A percentile compares a stretch with the other conserved stretches of the same genome.
phyloP scores from a whole-genome alignment of 2,797 vertebrate genomes.

The Malacoraja senta region DNA sequence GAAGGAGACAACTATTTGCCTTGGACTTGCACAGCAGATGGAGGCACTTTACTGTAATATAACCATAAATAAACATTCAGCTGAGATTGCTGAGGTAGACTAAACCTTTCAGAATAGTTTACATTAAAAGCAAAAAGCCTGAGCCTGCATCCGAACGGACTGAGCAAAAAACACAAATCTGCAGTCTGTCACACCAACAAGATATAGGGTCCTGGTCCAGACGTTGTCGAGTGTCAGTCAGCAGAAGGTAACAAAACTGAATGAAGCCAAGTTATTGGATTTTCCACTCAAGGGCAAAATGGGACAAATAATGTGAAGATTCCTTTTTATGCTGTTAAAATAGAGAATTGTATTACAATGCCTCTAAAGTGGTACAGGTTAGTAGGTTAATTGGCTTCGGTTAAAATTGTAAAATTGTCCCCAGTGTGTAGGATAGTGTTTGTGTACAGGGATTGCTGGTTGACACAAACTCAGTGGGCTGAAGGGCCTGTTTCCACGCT shows the following conservation, averaged over 20 bases:
- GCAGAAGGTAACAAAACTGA: conserved; percentile 33
- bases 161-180: conserved; percentile 29
- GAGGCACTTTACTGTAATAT: conserved; percentile 29
- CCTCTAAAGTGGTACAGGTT: no score
- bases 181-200: conserved; percentile 43
- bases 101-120: conserved; percentile 45
- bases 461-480: no score
- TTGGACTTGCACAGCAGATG: conserved; percentile 27
- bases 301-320: background rate
- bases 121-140: conserved; percentile 40
- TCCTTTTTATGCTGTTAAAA: background rate
- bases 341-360: no score
- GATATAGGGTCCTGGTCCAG: conserved; percentile 44
- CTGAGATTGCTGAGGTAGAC: conserved; percentile 42
- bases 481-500: no score
- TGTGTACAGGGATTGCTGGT: no score
- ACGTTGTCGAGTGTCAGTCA: conserved; percentile 46
- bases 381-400: no score
- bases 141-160: conserved; percentile 39
- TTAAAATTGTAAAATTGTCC: no score
- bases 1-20: conserved; percentile 32
- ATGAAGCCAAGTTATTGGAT: background rate
- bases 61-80: conserved; percentile 45
- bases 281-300: background rate
- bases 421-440: no score